These are phyloP conservation scores for Epinotia demarniana DNA, from an alignment of 2,888 invertebrate genomes.

Conservation along the genomic window DNA sequence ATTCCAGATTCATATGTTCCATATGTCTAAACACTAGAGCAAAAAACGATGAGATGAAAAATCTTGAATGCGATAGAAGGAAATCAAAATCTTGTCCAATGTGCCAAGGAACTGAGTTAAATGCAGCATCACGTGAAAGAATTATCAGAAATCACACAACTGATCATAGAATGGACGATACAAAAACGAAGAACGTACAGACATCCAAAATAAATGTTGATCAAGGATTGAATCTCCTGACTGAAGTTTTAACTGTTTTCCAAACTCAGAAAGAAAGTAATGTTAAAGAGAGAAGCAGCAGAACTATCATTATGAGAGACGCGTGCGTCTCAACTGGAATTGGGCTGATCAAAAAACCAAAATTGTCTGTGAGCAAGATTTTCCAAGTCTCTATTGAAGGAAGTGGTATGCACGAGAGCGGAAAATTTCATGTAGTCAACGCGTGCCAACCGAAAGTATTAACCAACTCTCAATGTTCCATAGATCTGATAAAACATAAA, in stretches of 20 bases:
- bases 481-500: constrained; percentile 67
- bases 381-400: constrained; percentile 65
- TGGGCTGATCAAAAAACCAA: constrained; percentile 47
- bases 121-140: constrained; percentile 39
- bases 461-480: constrained; percentile 52
- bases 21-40: constrained; percentile 64
- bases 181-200: constrained; percentile 59
- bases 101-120: constrained; percentile 54
- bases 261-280: constrained; percentile 66
- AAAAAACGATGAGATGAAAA: constrained; percentile 6
- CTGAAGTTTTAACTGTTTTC: constrained; percentile 74
- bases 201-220: constrained; percentile 62
- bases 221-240: constrained; percentile 66
- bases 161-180: constrained; percentile 39
- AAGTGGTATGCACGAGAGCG: constrained; percentile 50
- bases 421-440: constrained; percentile 62
- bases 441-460: constrained; percentile 59
- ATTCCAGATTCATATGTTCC: constrained; percentile 64
- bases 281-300: constrained; percentile 48
- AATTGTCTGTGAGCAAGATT: constrained; percentile 57
- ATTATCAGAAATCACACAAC: constrained; percentile 42
- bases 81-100: constrained; percentile 58
- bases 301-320: constrained; percentile 63
- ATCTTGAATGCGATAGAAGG: constrained; percentile 49
- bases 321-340: constrained; percentile 62